Conservation (phyloP, 2,113 vertebrate species). For the Nothocercus nigrocapillus region DNA sequence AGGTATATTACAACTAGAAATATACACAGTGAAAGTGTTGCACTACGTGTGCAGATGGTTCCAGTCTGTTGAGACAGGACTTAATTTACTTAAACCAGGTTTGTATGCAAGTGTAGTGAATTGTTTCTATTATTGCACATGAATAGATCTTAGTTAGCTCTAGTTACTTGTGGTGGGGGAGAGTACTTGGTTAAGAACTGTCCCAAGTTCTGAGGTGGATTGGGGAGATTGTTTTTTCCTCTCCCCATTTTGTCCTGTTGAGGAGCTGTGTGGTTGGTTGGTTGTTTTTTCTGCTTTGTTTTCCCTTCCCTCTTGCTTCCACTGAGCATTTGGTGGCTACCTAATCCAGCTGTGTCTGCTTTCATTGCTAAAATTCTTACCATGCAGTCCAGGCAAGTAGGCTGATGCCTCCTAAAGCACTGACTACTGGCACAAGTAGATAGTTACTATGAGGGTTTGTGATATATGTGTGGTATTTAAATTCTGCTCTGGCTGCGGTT, state of each 20-base stretch:
- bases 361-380: background rate
- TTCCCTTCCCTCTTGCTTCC: background rate
- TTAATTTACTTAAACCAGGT: background rate
- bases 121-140: background rate
- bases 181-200: background rate
- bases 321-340: background rate
- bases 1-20: background rate
- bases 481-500: background rate
- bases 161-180: background rate
- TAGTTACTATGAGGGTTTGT: background rate
- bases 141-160: background rate
- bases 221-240: background rate
- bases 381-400: accelerated
- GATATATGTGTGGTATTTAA: background rate
- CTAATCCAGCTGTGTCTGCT: background rate
- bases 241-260: background rate
- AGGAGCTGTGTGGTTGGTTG: background rate
- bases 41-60: background rate
- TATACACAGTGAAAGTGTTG: background rate
- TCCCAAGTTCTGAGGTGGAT: background rate
- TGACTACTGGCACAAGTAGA: background rate
- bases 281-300: background rate
- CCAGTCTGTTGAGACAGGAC: background rate
- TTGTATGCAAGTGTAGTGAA: background rate
- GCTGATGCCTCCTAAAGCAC: background rate